Evolutionary conservation across 2,888 invertebrate species (phyloP).

Genomic region (Polydrusus pterygomalis): DNA sequence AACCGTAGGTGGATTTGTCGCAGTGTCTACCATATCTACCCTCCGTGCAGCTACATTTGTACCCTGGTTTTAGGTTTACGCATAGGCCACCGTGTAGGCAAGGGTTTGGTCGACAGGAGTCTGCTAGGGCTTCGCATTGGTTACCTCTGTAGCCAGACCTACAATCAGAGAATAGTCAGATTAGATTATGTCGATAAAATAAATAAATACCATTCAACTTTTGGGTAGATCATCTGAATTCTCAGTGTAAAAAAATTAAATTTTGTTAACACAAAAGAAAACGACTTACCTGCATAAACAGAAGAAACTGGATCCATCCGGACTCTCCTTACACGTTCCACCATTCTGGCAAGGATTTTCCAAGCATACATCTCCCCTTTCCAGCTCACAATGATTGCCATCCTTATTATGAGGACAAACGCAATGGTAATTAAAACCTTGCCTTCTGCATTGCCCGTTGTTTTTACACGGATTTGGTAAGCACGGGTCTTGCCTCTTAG

Average conservation of each 20-base stretch:
- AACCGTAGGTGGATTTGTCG: slow-evolving; percentile 92
- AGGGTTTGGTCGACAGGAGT: slow-evolving; percentile 95
- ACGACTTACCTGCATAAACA: slow-evolving; percentile 81
- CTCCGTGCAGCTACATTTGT: slow-evolving; percentile 88
- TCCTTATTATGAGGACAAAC: slow-evolving; percentile 85
- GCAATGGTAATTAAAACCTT: slow-evolving; percentile 90
- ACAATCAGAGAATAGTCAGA: background rate
- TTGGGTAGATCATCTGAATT: no score
- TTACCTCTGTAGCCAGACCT: slow-evolving; percentile 92
- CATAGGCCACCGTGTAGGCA: slow-evolving; percentile 93
- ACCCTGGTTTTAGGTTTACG: slow-evolving; percentile 90
- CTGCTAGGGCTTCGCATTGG: slow-evolving; percentile 90
- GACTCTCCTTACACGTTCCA: slow-evolving; percentile 91
- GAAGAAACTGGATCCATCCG: slow-evolving; percentile 91
- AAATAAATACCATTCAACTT: no score
- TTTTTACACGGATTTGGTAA: slow-evolving; percentile 90
- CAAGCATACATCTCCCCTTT: slow-evolving; percentile 89
- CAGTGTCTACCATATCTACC: slow-evolving; percentile 94
- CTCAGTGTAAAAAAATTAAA: no score
- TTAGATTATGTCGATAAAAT: background rate
- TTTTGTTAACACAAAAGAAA: background rate
- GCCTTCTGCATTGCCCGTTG: slow-evolving; percentile 88
- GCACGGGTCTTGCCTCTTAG: slow-evolving; percentile 92
- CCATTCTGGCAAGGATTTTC: slow-evolving; percentile 93
- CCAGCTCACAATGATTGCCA: slow-evolving; percentile 89